Evolutionary conservation across 2,797 vertebrate species (phyloP), one percentile per base, ranked within the genome.

Genomic region (Percopsis omiscomaycus): DNA sequence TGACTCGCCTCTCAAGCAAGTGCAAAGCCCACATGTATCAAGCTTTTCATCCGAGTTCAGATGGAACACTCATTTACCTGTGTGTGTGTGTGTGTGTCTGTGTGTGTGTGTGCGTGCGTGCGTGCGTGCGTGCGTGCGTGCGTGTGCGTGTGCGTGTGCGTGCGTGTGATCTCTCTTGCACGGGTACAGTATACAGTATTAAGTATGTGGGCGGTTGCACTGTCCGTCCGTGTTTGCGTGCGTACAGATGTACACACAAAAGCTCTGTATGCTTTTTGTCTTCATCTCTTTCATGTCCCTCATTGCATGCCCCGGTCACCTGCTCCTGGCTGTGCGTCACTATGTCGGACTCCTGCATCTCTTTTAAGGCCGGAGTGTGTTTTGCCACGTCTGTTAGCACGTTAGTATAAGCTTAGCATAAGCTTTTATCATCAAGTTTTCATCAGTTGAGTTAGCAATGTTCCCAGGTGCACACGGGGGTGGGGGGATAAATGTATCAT

Each of bases 31-130:
- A 22, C 52, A 68, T 66, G n/a, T 61, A 64, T 59, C 42, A 59
- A 59, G 57, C 5, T 37, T 74, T 82, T 85, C 74, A 82, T 80
- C 71, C 68, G 45, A 44, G 53, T 77, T 65, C 74, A 79, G 28
- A 74, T 60, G 2, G 50, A 61, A 54, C 57, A 11, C 59, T 48
- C 30, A 47, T 61, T 50, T 30, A 11, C 59, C 45, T 56, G 29
- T 67, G 55, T 29, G 32, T 60, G 55, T 16, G 55, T 48, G 57
- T 59, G 61, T 44, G 55, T 16, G 4, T 56, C 12, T 42, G 3
- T 13, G 5, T 14, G 53, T 55, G 27, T 29, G 29, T 55, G 53
- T 32, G 28, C 30, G 28, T 55, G 28, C 5, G 53, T 55, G 27
- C 4, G 53, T 32, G 8, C 30, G 53, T 30, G 27, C 30, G 55